phyloP scores from a whole-genome alignment of 2,797 vertebrate species.

The Sparidentex hasta region DNA sequence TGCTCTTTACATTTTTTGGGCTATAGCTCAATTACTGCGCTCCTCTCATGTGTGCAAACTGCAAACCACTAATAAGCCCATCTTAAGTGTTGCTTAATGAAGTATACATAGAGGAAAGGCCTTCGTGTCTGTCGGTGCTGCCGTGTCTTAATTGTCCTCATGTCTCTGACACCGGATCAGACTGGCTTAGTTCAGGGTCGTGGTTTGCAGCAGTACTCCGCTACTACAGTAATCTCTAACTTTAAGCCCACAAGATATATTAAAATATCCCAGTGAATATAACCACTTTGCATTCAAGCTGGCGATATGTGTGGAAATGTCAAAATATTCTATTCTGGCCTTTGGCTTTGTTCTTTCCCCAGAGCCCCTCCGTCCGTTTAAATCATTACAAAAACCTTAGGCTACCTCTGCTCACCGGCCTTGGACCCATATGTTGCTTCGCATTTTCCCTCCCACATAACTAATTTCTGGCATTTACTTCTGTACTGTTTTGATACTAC shows the following conservation, averaged over 20 bases:
- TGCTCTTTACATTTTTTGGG: constrained; percentile 21
- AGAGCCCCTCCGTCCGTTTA: constrained; percentile 48
- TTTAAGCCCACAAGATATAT: constrained; percentile 68
- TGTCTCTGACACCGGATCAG: constrained; percentile 73
- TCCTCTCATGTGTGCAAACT: constrained; percentile 55
- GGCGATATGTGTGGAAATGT: constrained; percentile 67
- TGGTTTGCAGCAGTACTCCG: constrained; percentile 67
- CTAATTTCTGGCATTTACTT: constrained; percentile 45
- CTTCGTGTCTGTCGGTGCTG: constrained; percentile 26
- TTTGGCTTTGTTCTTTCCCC: constrained; percentile 64
- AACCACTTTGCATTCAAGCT: constrained; percentile 63
- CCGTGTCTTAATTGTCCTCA: constrained; percentile 68
- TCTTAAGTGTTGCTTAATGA: constrained; percentile 66
- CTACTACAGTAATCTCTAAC: constrained; percentile 68
- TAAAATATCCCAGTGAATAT: constrained; percentile 68
- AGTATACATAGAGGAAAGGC: constrained; percentile 57
- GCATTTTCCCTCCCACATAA: constrained; percentile 47
- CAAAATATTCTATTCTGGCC: constrained; percentile 70
- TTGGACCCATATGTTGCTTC: constrained; percentile 53
- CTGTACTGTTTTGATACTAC: background rate
- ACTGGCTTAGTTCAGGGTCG: constrained; percentile 72
- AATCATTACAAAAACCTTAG: constrained; percentile 65
- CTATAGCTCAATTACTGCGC: constrained; percentile 36
- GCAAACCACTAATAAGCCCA: constrained; percentile 54
- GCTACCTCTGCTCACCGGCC: constrained; percentile 57